Evolutionary conservation across 2,888 invertebrate genomes (phyloP).

Genomic region (Drosophila kambysellisi): DNA sequence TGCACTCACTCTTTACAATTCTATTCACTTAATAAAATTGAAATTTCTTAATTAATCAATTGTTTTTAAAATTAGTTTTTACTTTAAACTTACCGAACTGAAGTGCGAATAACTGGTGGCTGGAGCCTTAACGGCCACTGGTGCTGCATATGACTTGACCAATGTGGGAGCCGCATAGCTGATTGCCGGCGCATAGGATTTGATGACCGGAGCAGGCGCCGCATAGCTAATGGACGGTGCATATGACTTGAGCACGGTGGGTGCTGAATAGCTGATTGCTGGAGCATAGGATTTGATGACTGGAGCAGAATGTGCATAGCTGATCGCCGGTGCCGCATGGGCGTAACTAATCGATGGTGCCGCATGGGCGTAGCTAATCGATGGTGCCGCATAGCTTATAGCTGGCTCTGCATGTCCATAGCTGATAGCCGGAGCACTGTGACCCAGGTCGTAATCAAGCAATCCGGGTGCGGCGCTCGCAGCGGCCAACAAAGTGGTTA

Average conservation of each 20-base stretch:
- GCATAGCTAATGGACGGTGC: slow-evolving; percentile 68
- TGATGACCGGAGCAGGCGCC: slow-evolving; percentile 56
- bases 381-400: slow-evolving; percentile 34
- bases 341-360: slow-evolving; percentile 19
- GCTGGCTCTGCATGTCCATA: slow-evolving; percentile 35
- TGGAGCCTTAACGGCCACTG: slow-evolving; percentile 68
- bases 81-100: slow-evolving; percentile 84
- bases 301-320: slow-evolving; percentile 63
- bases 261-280: slow-evolving; percentile 61
- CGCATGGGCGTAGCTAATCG: slow-evolving; percentile 33
- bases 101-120: slow-evolving; percentile 88
- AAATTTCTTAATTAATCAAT: not conserved
- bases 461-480: slow-evolving; percentile 79
- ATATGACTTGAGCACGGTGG: slow-evolving; percentile 42
- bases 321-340: slow-evolving; percentile 69
- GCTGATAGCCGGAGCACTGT: slow-evolving; percentile 45
- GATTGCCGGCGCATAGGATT: slow-evolving; percentile 70
- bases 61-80: not conserved
- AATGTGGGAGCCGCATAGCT: slow-evolving; percentile 61
- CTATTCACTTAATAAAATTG: not conserved
- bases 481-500: slow-evolving; percentile 62
- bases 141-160: slow-evolving; percentile 64
- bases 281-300: slow-evolving; percentile 68
- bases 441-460: slow-evolving; percentile 62
- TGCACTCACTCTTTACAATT: not conserved